A percentile compares a stretch with the other conserved stretches of the same genome.
Conservation (phyloP, 2,797 vertebrate genomes). For the Ptychobarbus kaznakovi region DNA sequence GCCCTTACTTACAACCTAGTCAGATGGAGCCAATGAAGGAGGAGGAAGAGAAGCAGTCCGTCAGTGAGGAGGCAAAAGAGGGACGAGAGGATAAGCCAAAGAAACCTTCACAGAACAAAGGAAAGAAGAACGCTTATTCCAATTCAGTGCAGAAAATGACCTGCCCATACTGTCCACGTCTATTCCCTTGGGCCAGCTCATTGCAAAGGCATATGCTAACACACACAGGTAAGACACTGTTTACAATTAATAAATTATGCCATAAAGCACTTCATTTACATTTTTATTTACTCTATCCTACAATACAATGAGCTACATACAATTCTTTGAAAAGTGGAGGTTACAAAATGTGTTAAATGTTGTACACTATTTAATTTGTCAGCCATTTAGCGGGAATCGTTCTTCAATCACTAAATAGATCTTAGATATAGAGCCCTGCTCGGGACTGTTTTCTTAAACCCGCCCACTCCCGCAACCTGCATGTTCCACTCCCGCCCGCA, state of each 20-base stretch:
- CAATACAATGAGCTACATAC: neutral
- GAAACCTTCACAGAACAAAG: constrained; percentile 72
- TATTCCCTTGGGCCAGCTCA: constrained; percentile 95
- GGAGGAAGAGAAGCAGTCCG: constrained; percentile 50
- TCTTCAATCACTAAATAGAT: neutral
- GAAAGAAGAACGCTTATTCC: constrained; percentile 90
- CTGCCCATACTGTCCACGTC: constrained; percentile 91
- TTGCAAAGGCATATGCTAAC: constrained; percentile 96
- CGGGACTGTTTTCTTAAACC: too few relatives aligned
- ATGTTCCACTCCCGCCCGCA: too few relatives aligned
- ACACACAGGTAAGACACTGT: constrained; percentile 77
- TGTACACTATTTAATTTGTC: neutral
- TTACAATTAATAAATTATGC: neutral
- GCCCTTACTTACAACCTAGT: constrained; percentile 87
- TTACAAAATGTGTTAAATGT: neutral
- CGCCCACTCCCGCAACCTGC: too few relatives aligned
- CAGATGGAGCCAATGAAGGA: constrained; percentile 72
- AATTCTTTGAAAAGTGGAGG: neutral
- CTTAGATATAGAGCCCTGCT: too few relatives aligned
- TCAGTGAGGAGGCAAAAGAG: constrained; percentile 73
- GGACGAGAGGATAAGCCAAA: constrained; percentile 76
- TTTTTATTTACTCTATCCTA: constrained; percentile 3
- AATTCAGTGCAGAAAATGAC: constrained; percentile 93
- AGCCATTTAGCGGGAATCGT: neutral
- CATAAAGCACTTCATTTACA: neutral